A percentile compares a stretch with the other conserved stretches of the same genome.
Evolutionary conservation across 2,888 invertebrate genomes (phyloP).

Genomic region (Pristionchus mayeri): DNA sequence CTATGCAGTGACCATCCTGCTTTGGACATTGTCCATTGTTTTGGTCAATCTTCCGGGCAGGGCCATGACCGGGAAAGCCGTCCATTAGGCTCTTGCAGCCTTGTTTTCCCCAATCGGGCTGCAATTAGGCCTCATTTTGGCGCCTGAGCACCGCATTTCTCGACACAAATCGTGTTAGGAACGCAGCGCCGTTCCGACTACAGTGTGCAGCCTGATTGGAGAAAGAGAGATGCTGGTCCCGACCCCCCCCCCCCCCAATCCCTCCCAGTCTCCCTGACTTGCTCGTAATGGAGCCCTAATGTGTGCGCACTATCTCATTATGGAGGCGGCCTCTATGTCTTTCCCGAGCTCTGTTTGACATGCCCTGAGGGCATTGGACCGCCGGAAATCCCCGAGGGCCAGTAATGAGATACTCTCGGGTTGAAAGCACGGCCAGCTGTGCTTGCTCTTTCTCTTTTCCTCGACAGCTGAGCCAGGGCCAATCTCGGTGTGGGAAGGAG

Average conservation of each 20-base stretch:
- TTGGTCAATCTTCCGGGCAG: not conserved
- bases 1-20: too few species aligned
- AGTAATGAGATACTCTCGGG: constrained; percentile 9
- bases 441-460: not conserved
- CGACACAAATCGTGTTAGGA: not conserved
- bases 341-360: constrained; percentile 27
- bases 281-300: constrained; percentile 24
- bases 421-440: not conserved
- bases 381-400: constrained; percentile 20
- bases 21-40: too few species aligned
- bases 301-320: constrained; percentile 36
- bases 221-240: not conserved
- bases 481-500: not conserved
- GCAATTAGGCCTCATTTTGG: too few species aligned
- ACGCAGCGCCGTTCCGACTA: not conserved
- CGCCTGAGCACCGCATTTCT: not conserved
- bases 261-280: not conserved
- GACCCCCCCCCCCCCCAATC: not conserved
- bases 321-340: not conserved
- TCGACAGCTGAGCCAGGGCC: not conserved
- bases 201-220: constrained; percentile 7
- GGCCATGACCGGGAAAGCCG: not conserved
- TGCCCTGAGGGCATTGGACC: not conserved
- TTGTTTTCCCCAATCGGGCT: not conserved
- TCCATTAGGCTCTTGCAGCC: not conserved